Evolutionary conservation across 2,797 vertebrate genomes (phyloP).

Genomic region (Stomatorhinus walkeri): DNA sequence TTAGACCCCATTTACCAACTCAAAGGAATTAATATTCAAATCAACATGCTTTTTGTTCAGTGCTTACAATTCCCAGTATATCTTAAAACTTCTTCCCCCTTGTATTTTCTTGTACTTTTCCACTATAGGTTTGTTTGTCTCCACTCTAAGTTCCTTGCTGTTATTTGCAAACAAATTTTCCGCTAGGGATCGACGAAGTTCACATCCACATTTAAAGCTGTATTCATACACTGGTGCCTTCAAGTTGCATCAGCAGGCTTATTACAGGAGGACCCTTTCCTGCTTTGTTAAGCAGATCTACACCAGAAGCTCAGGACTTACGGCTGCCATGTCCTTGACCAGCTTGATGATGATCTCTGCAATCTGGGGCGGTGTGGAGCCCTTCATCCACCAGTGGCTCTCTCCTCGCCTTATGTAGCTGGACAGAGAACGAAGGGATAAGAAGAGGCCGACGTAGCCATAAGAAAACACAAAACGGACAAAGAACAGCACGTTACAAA

Average conservation of each 20-base stretch:
- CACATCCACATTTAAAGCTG: neutral
- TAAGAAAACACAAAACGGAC: neutral
- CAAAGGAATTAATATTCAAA: neutral
- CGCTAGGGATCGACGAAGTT: neutral
- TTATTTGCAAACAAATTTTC: neutral
- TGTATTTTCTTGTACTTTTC: neutral
- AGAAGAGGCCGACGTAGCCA: neutral
- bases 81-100: neutral
- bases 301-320: conserved; percentile 55
- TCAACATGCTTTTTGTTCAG: neutral
- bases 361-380: conserved; percentile 94
- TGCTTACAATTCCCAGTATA: neutral
- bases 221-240: neutral
- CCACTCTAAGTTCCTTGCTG: neutral
- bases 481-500: neutral
- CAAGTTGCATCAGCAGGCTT: neutral
- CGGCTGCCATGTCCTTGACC: conserved; percentile 97
- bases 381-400: conserved; percentile 99
- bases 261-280: neutral
- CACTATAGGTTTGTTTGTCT: neutral
- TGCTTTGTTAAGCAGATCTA: neutral
- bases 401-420: conserved; percentile 94
- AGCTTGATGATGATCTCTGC: conserved; percentile 98
- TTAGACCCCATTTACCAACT: neutral
- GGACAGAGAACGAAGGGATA: conserved; percentile 15